phyloP scores from a whole-genome alignment of 2,113 vertebrate species.

The Silurus glanis region DNA sequence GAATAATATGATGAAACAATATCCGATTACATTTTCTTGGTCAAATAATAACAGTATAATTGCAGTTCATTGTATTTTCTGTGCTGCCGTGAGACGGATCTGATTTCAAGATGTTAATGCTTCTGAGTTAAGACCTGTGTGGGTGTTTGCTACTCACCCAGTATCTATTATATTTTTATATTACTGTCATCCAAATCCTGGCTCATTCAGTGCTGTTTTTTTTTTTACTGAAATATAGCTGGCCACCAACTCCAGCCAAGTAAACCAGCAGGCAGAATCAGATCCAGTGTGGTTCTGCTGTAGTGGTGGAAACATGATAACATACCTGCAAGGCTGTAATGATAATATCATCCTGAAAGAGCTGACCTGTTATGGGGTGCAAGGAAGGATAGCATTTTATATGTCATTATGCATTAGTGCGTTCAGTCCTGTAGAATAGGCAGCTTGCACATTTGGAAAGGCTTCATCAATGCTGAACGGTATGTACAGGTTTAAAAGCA shows the following conservation, averaged over 20 bases:
- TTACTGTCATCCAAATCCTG: not conserved
- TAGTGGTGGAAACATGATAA: not conserved
- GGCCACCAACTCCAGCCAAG: not conserved
- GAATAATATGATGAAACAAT: not conserved
- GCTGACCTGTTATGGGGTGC: not conserved
- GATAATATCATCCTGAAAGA: not conserved
- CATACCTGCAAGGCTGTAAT: not conserved
- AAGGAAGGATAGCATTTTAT: not conserved
- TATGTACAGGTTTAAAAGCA: too few relatives aligned
- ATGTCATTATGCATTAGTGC: too few relatives aligned
- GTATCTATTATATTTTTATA: not conserved
- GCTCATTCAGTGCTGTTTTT: not conserved
- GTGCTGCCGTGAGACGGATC: not conserved
- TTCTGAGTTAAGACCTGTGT: not conserved
- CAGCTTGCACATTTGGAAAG: too few relatives aligned
- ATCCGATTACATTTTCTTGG: not conserved
- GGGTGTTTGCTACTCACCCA: not conserved
- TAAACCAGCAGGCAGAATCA: not conserved
- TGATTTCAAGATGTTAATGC: not conserved
- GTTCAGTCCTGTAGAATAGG: too few relatives aligned
- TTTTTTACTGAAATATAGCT: not conserved
- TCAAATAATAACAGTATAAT: not conserved
- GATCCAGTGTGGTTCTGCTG: conserved; percentile 2
- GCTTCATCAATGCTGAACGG: too few relatives aligned
- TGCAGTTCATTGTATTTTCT: not conserved